Conservation (phyloP, 2,797 vertebrate species). For the Glyptemys insculpta region DNA sequence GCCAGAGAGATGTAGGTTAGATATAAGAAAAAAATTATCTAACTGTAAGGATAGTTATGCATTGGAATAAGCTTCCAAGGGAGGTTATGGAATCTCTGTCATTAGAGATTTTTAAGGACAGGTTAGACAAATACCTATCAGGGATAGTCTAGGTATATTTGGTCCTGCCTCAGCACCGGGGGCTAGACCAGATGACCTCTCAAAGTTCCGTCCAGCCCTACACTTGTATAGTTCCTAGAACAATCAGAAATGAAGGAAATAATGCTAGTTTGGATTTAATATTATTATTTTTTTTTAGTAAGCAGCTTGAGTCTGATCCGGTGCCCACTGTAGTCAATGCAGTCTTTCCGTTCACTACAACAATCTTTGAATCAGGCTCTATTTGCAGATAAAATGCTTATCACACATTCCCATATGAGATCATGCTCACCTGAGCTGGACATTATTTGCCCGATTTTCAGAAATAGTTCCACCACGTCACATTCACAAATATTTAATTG, state of each 20-base stretch:
- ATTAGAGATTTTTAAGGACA: not conserved
- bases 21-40: too few relatives aligned
- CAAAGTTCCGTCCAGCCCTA: not conserved
- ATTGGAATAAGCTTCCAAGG: not conserved
- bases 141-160: not conserved
- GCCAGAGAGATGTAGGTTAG: not conserved
- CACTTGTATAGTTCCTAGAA: not conserved
- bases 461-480: not conserved
- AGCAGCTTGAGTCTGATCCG: not conserved
- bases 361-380: not conserved
- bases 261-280: not conserved
- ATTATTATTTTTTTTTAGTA: not conserved
- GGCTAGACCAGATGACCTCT: not conserved
- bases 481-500: not conserved
- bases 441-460: accelerated
- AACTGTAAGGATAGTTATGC: not conserved
- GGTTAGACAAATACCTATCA: not conserved
- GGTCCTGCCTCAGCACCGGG: not conserved
- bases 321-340: accelerated
- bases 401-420: not conserved
- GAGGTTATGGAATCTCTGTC: not conserved
- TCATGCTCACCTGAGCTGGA: not conserved
- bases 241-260: not conserved
- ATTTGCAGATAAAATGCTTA: not conserved
- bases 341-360: not conserved